Evolutionary conservation across 2,797 vertebrate genomes (phyloP).

Genomic region (Setipinna tenuifilis): DNA sequence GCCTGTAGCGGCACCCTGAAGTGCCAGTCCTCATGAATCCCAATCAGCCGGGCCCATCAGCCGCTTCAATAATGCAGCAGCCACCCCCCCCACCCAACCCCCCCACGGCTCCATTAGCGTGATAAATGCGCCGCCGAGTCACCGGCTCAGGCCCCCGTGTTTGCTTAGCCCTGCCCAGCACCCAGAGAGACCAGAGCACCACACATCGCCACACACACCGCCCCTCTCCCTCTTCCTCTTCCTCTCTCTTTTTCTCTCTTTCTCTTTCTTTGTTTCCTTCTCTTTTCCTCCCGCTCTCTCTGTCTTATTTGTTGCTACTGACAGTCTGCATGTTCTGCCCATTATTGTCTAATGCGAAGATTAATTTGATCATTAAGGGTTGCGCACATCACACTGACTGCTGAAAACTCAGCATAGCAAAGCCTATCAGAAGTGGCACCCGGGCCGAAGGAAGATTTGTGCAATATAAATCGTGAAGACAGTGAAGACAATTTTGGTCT

Average conservation of each 20-base stretch:
- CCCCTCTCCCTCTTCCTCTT: not conserved
- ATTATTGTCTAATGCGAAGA: conserved; percentile 17
- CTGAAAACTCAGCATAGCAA: conserved; percentile 77
- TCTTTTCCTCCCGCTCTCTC: not conserved
- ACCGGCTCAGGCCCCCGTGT: conserved; percentile 35
- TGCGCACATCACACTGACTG: conserved; percentile 11
- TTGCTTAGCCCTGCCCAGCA: conserved; percentile 43
- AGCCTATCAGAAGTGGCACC: not conserved
- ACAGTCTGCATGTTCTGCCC: conserved; percentile 25
- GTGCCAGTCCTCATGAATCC: conserved; percentile 60
- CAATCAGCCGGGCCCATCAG: conserved; percentile 59
- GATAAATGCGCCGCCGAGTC: conserved; percentile 56
- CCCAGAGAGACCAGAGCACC: not conserved
- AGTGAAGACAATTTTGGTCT: not conserved
- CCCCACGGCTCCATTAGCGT: conserved; percentile 50
- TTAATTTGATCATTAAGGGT: conserved; percentile 25
- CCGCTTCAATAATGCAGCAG: conserved; percentile 62
- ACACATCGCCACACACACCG: not conserved
- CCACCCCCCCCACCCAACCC: not conserved
- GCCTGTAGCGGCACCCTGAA: conserved; percentile 31
- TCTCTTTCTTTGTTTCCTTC: not conserved
- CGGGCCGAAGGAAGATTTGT: not conserved
- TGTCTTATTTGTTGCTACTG: not conserved
- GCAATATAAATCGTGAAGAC: not conserved
- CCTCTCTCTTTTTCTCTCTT: not conserved